Evolutionary conservation across 2,797 vertebrate genomes (phyloP), one percentile per base, ranked within the genome.

Genomic region (Novumbra hubbsi): DNA sequence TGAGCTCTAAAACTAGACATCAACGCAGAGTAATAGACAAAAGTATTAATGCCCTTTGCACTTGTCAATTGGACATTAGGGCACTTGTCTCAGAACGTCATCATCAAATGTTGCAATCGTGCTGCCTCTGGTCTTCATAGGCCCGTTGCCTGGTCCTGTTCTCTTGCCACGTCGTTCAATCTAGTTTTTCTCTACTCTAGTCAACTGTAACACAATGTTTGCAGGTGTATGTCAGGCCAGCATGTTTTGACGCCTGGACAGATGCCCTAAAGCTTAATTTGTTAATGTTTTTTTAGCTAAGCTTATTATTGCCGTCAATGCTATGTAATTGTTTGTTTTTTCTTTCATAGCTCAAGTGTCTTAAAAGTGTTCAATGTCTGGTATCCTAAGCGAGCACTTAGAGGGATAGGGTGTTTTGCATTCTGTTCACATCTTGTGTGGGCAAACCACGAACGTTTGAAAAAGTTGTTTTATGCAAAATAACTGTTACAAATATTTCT

Each of bases 391-490:
- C 81, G 77, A 88, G 87, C 87, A 88, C 81, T 83, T 75, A 81
- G 70, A 84, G 72, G 70, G 72, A 73, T 70, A 24, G 24, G 19
- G 19, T 0, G n/a, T 57, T 24, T 55, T n/a, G 6, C 68, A 55
- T 78, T 28, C 71, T 78, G 70, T 78, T 84, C 57, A 81, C 73
- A 87, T 78, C 78, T 77, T 73, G 52, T 60, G 65, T 88, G 85
- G 87, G 80, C 85, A 84, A 77, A 83, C 79, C 76, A 82, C 55
- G 28, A 71, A 80, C 80, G 49, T 87, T 89, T 85, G 77, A 63
- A 81, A 85, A 82, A 76, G 77, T 82, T 85, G 80, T 93, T 91
- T 93, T 94, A 94, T 95, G 93, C 93, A 95, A 55, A 55, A 94
- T 82, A 82, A 83, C 89, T 83, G 80, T 87, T 88, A 80, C 83